Evolutionary conservation across 2,888 invertebrate genomes (phyloP), one percentile per base, ranked within the genome.

Genomic region (Portevinia maculata): DNA sequence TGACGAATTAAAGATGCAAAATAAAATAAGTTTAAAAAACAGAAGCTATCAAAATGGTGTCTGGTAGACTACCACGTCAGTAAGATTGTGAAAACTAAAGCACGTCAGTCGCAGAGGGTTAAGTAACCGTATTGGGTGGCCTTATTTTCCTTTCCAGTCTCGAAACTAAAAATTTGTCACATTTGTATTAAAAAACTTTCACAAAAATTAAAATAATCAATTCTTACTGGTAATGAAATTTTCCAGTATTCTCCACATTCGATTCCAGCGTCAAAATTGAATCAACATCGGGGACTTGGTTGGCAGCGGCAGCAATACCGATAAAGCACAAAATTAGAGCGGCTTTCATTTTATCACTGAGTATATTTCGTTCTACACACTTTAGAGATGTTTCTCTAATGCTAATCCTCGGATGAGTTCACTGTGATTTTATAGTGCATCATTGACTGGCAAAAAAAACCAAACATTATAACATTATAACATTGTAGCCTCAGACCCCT

Each of bases 81-180:
- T n/a, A n/a, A n/a, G n/a, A n/a, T n/a, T n/a, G n/a, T n/a, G n/a
- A n/a, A n/a, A n/a, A n/a, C n/a, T n/a, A n/a, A n/a, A n/a, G n/a
- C n/a, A n/a, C n/a, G n/a, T n/a, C n/a, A n/a, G n/a, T n/a, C n/a
- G n/a, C n/a, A n/a, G n/a, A n/a, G n/a, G n/a, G n/a, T n/a, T n/a
- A n/a, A n/a, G n/a, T n/a, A n/a, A n/a, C 94, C 94, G 78, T 91
- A 91, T 86, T 93, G 93, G 55, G 90, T 91, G 24, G 92, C 93
- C 88, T 91, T 92, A 0, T 93, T 93, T 11, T 94, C 94, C 87
- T 94, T 93, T 3, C 91, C 93, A 3, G 93, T 91, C 89, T 93
- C 93, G 83, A 92, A 94, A 85, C 94, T 94, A 41, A 17, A 17
- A 17, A 11, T 19, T n/a, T n/a, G 13, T 37, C 37, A 37, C 37